Percentiles rank a stretch among this genome's conserved stretches.
Conservation (phyloP, 2,797 vertebrate species). For the Parambassis ranga region DNA sequence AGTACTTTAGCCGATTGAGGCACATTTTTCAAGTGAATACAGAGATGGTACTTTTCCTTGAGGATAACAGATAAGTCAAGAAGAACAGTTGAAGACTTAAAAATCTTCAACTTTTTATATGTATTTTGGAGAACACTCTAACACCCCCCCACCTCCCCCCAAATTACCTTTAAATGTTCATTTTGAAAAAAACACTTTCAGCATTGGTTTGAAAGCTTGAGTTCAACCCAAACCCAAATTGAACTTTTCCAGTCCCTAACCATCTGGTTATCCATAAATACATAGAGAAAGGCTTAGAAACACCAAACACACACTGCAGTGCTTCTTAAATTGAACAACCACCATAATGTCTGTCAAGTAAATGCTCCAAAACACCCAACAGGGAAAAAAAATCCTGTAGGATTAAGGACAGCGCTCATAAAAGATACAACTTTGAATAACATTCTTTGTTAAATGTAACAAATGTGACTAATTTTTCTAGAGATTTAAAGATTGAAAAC, state of each 20-base stretch:
- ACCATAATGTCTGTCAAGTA: constrained; percentile 9
- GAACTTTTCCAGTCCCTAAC: constrained; percentile 22
- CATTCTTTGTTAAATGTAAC: background rate
- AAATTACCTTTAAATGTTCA: constrained; percentile 12
- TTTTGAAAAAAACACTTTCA: background rate
- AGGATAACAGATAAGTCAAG: background rate
- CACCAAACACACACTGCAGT: background rate
- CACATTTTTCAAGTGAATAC: constrained; percentile 54
- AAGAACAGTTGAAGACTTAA: background rate
- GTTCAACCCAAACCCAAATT: constrained; percentile 39
- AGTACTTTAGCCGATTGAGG: constrained; percentile 19
- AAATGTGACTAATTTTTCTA: constrained; percentile 48
- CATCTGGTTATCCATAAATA: constrained; percentile 38
- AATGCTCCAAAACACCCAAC: constrained; percentile 7
- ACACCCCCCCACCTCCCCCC: background rate
- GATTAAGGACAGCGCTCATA: constrained; percentile 6
- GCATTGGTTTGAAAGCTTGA: constrained; percentile 12
- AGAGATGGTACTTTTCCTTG: background rate
- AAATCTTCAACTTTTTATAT: background rate
- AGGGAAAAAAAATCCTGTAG: background rate
- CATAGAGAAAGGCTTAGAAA: background rate
- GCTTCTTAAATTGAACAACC: constrained; percentile 16
- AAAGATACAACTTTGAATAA: background rate
- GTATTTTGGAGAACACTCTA: constrained; percentile 19
- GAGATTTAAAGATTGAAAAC: constrained; percentile 90